Percentiles rank a stretch among this genome's conserved stretches.
Conservation (phyloP, 2,113 vertebrate species). For the Perca flavescens region DNA sequence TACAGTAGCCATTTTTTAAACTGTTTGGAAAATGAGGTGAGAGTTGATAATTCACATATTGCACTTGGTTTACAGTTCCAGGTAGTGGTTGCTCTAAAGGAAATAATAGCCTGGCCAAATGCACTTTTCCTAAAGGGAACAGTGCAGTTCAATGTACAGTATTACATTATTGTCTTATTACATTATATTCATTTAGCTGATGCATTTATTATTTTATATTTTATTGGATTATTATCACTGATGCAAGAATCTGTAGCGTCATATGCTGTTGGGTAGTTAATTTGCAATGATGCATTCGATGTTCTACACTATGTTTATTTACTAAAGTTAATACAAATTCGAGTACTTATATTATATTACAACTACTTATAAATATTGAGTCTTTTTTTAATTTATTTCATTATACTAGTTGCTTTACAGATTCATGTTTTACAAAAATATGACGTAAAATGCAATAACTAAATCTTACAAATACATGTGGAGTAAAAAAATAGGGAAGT, state of each 20-base stretch:
- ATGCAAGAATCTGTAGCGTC: neutral
- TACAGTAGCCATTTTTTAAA: no score
- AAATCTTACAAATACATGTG: neutral
- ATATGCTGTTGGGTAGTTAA: neutral
- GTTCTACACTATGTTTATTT: neutral
- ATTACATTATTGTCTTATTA: neutral
- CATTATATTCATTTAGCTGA: neutral
- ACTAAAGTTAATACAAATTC: neutral
- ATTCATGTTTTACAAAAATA: neutral
- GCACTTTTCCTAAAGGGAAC: no score
- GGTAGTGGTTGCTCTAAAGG: no score
- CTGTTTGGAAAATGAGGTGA: no score
- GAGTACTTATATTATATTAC: neutral
- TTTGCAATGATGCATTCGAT: neutral
- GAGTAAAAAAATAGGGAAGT: no score
- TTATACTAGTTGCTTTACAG: neutral
- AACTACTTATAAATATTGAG: neutral
- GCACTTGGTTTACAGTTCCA: no score
- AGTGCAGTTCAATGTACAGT: no score
- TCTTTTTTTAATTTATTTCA: neutral
- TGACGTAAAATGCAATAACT: neutral
- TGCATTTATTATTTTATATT: neutral
- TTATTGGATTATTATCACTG: neutral
- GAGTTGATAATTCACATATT: no score
- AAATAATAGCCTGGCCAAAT: no score